Evolutionary conservation across 2,888 invertebrate species (phyloP).

Genomic region (Tetragonisca angustula): DNA sequence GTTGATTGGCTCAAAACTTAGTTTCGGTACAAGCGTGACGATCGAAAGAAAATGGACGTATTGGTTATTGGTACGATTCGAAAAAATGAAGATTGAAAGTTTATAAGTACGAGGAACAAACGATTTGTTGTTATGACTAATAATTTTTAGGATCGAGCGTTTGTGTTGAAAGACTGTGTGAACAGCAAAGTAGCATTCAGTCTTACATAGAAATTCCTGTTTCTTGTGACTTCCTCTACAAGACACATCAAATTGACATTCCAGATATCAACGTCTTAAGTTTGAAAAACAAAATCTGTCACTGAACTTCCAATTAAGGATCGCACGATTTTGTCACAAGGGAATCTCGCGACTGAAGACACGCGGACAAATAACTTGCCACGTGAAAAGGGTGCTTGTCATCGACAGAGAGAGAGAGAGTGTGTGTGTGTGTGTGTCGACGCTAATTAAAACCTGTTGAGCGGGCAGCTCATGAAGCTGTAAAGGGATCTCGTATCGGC

Average conservation of each 20-base stretch:
- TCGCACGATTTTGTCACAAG: not conserved
- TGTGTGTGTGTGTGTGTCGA: too few relatives aligned
- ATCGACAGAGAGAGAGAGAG: slow-evolving; percentile 3
- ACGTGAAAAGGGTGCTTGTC: slow-evolving; percentile 30
- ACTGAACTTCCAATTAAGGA: not conserved
- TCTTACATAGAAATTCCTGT: not conserved
- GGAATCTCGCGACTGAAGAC: not conserved
- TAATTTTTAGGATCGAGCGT: not conserved
- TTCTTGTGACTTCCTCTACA: too few relatives aligned
- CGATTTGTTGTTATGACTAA: not conserved
- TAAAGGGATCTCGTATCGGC: slow-evolving; percentile 62
- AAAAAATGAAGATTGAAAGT: not conserved
- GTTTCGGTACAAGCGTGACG: too few relatives aligned
- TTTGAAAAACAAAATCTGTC: not conserved
- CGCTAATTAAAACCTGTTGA: slow-evolving; percentile 82
- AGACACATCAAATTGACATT: too few relatives aligned
- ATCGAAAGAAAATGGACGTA: too few relatives aligned
- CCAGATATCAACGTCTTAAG: too few relatives aligned
- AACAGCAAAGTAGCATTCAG: not conserved
- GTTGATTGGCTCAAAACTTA: too few relatives aligned
- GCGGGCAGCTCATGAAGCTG: slow-evolving; percentile 54
- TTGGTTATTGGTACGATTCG: not conserved
- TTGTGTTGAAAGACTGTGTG: not conserved
- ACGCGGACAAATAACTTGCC: slow-evolving; percentile 17
- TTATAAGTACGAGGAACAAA: not conserved